Evolutionary conservation across 2,888 invertebrate genomes (phyloP), one percentile per base, ranked within the genome.

Genomic region (Oeneis ivallda): DNA sequence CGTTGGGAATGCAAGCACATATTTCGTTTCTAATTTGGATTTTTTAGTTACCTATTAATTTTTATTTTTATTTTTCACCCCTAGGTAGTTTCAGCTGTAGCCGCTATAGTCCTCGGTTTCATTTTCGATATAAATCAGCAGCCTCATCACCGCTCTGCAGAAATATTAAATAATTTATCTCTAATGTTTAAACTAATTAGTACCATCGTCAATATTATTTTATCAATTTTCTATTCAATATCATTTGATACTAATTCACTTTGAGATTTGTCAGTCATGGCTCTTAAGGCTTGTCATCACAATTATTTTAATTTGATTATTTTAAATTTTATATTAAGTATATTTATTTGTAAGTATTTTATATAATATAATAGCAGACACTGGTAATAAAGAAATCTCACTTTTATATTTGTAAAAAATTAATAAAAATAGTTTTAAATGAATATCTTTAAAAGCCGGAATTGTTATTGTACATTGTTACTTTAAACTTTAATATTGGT

Each of bases 101-200:
- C 94, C 43, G 94, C 93, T 67, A 87, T 94, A 53, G 78, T 94
- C 54, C 89, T 95, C 70, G 93, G 94, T 73, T 87, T 92, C 59
- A 87, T 92, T 70, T 87, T 93, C 76, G 92, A 95, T 82, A 93
- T 95, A 73, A 95, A 95, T 83, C 93, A 93, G 69, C 86, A 91
- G 67, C 85, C 89, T 13, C 92, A 94, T 67, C 93, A 93, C 58
- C 85, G 88, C n/a, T 90, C 85, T 70, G 94, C 94, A 0, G 93
- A 94, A 72, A 80, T 91, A 61, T 85, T 94, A 68, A 95, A 95
- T 79, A 94, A 95, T 75, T 80, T 92, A 13, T 92, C 93, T 71
- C 82, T 95, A 59, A 82, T 89, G 32, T 84, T 94, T 70, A 94
- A 94, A 85, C 83, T 93, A 39, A 66, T 94, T 8, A 92, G 94